phyloP scores from a whole-genome alignment of 2,888 invertebrate genomes.

The Augiades crinisus region DNA sequence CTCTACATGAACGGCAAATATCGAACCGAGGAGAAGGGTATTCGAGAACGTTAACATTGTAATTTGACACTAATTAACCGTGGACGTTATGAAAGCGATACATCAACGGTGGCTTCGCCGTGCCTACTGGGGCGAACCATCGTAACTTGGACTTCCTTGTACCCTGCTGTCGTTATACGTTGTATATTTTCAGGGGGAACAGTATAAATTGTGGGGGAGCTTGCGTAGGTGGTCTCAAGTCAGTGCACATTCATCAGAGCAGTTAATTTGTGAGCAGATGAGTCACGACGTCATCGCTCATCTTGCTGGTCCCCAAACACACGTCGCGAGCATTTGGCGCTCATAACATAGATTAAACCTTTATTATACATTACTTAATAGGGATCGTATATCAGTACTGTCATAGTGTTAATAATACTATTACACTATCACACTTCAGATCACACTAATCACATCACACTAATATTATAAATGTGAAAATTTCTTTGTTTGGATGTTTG shows the following conservation, averaged over 20 bases:
- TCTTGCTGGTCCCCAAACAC: constrained; percentile 54
- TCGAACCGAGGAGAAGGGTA: constrained; percentile 13
- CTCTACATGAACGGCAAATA: constrained; percentile 16
- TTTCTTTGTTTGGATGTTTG: no score
- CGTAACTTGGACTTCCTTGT: constrained; percentile 39
- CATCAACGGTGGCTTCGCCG: constrained; percentile 63
- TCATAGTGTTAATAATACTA: no score
- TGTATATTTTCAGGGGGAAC: constrained; percentile 31
- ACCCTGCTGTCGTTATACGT: constrained; percentile 24
- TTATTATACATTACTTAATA: constrained; percentile 12
- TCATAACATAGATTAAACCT: constrained; percentile 23
- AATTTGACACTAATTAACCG: constrained; percentile 74
- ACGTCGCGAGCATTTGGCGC: constrained; percentile 60
- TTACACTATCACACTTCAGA: no score
- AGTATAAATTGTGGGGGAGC: constrained; percentile 41
- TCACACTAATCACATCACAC: no score
- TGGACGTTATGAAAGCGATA: constrained; percentile 71
- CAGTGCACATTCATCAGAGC: constrained; percentile 70
- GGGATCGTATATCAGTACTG: neutral
- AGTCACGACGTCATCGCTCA: constrained; percentile 75
- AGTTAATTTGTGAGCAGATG: constrained; percentile 77
- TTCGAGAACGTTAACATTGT: constrained; percentile 63
- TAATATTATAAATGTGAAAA: no score
- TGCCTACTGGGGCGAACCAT: constrained; percentile 54
- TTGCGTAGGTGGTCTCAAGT: constrained; percentile 46